Base-by-base conservation (phyloP, 2,113 vertebrate species). In the Epinephelus fuscoguttatus region DNA sequence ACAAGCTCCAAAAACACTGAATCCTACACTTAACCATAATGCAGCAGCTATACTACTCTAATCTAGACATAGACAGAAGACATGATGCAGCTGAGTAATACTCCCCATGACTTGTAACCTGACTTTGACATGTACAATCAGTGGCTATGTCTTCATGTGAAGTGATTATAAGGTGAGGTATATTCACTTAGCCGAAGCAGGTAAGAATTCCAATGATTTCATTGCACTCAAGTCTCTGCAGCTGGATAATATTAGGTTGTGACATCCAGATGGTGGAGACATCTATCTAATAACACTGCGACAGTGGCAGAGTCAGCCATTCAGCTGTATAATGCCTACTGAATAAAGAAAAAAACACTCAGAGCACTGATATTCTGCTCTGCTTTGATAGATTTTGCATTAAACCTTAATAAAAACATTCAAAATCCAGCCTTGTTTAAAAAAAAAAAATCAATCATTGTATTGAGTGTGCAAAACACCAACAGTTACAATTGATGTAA, bases 321-420 rank as follows among this genome's bases (percentile, higher is more conserved):
- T 53, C n/a, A 15, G 17, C 15, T 8, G 53, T 40, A 4, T 50
- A 33, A 50, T 33, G 56, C 4, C 75, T 3, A 0, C 14, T 55
- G 30, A 27, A 19, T 3, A 15, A n/a, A 30, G 27, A 25, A 52
- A 61, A 30, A 45, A 45, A 45, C 42, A 12, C 42, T 45, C 42
- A 45, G 42, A 45, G 10, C 42, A 33, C 14, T 68, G 45, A 33
- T 50, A 56, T 25, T 7, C 61, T 56, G 67, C 50, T 75, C 64
- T 23, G 6, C 9, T 17, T 19, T 53, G 52, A 75, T 63, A 52
- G 56, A 59, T 62, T 81, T 49, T 19, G 14, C 6, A 50, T 70
- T 45, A 78, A 59, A 78, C 25, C 50, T 71, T 78, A 63, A 81
- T 63, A 57, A 75, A 30, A 67, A 61, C 13, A 56, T 62, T 74